These are phyloP conservation scores for Calliopum simillimum DNA, from an alignment of 2,888 invertebrate species.

Conservation along the genomic window DNA sequence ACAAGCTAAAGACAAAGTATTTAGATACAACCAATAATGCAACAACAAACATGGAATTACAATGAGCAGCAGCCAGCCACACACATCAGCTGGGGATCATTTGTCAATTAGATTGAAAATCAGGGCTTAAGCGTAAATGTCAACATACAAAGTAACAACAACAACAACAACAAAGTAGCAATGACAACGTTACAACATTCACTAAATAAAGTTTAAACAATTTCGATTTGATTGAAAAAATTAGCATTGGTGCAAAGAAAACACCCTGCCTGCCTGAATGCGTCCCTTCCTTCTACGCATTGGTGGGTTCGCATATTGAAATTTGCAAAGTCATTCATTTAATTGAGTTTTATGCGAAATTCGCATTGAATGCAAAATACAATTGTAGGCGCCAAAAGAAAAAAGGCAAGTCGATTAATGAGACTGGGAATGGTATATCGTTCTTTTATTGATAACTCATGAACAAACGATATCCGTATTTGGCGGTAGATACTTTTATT, in stretches of 20 bases:
- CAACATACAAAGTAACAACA: constrained; percentile 24
- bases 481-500: too few relatives aligned
- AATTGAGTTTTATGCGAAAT: constrained; percentile 56
- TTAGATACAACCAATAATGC: neutral
- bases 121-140: constrained; percentile 29
- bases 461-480: too few relatives aligned
- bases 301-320: constrained; percentile 34
- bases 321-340: constrained; percentile 55
- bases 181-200: neutral
- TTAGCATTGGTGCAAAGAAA: too few relatives aligned
- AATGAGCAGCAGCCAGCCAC: neutral
- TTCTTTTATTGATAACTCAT: too few relatives aligned
- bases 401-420: too few relatives aligned
- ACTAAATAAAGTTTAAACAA: constrained; percentile 10
- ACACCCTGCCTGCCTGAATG: too few relatives aligned
- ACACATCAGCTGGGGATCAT: constrained; percentile 18
- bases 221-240: constrained; percentile 6
- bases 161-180: constrained; percentile 11
- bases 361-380: constrained; percentile 21
- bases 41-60: neutral
- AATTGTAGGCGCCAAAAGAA: neutral
- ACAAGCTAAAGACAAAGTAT: neutral
- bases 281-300: too few relatives aligned
- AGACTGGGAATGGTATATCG: too few relatives aligned
- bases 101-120: constrained; percentile 32